These are phyloP conservation scores for Ictalurus furcatus DNA, from an alignment of 2,113 vertebrate species.

Conservation along the genomic window DNA sequence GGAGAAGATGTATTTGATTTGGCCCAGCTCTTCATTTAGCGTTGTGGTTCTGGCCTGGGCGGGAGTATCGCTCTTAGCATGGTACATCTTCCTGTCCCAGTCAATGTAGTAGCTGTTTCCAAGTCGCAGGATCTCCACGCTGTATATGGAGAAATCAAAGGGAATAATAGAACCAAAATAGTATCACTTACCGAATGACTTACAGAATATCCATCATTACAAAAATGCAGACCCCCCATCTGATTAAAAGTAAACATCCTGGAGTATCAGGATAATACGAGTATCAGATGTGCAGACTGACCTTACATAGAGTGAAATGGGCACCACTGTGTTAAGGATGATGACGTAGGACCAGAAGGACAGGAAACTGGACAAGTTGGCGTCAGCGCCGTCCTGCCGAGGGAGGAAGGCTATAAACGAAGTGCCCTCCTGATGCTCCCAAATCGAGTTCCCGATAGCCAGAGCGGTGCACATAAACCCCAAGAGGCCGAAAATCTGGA, in stretches of 20 bases:
- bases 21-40: slow-evolving; percentile 93
- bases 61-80: slow-evolving; percentile 77
- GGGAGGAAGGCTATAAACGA: slow-evolving; percentile 85
- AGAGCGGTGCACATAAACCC: slow-evolving; percentile 81
- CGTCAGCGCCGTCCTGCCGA: slow-evolving; percentile 67
- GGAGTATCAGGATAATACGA: background rate
- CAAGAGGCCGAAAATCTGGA: slow-evolving; percentile 88
- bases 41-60: slow-evolving; percentile 92
- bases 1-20: slow-evolving; percentile 95
- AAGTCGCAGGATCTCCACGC: slow-evolving; percentile 93
- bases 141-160: slow-evolving; percentile 50
- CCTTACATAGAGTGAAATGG: slow-evolving; percentile 98
- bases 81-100: slow-evolving; percentile 97
- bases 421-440: slow-evolving; percentile 80
- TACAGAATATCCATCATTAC: background rate
- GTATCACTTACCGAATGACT: background rate
- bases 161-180: background rate
- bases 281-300: slow-evolving; percentile 34
- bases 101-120: slow-evolving; percentile 94
- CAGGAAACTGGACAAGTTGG: slow-evolving; percentile 77
- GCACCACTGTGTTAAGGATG: slow-evolving; percentile 93
- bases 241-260: background rate
- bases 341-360: slow-evolving; percentile 96
- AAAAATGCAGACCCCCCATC: background rate
- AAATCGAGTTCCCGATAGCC: slow-evolving; percentile 84